phyloP scores from a whole-genome alignment of 37 sponge, comb jelly and placozoan species.

The Ephydatia muelleri region DNA sequence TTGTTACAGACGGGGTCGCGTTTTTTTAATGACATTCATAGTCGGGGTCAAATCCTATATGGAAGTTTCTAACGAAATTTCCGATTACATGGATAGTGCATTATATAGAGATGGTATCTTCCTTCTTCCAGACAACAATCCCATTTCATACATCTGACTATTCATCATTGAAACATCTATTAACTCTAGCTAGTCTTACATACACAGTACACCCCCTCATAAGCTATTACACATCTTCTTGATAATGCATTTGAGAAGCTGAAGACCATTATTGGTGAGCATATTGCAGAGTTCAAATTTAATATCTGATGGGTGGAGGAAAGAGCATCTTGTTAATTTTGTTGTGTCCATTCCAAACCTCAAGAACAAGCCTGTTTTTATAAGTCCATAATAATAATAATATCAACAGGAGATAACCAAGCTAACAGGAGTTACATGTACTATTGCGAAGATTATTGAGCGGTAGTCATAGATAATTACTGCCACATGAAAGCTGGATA shows the following conservation, averaged over 20 bases:
- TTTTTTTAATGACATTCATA: too few relatives aligned
- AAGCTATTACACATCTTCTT: neutral
- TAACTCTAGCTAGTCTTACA: neutral
- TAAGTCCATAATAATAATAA: too few relatives aligned
- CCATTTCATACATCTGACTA: neutral
- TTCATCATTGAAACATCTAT: neutral
- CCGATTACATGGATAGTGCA: neutral
- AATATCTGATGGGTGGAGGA: neutral
- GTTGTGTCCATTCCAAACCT: neutral
- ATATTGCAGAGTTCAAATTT: conserved; percentile 1
- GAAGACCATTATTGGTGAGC: neutral
- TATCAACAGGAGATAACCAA: too few relatives aligned
- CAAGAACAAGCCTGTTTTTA: neutral
- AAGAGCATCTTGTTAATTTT: neutral
- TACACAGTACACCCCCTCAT: neutral
- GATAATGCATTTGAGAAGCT: neutral
- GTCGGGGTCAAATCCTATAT: too few relatives aligned
- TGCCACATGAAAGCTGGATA: too few relatives aligned
- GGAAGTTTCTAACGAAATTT: too few relatives aligned
- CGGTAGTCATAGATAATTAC: too few relatives aligned
- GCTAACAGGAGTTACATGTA: too few relatives aligned
- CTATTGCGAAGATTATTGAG: too few relatives aligned
- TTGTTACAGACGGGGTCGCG: too few relatives aligned
- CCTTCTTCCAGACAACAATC: neutral
- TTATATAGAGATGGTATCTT: neutral